Evolutionary conservation across 92 coral and sea anemone genomes (phyloP).

Genomic region (Meandrina meandrites): DNA sequence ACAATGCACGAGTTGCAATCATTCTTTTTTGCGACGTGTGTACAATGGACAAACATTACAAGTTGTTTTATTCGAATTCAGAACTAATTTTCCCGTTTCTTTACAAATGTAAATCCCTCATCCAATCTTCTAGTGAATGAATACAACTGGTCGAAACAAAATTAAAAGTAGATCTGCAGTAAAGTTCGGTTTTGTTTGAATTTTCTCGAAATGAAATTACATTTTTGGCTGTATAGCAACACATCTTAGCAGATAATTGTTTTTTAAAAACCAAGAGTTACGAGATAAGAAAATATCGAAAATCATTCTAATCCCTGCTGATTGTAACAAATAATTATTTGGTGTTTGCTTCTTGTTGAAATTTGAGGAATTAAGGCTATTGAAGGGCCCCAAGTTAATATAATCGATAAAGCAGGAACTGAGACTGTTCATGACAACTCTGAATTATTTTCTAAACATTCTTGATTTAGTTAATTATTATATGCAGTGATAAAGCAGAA

Average conservation of each 20-base stretch:
- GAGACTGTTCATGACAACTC: no score
- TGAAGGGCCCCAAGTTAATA: no score
- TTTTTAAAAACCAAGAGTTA: not conserved
- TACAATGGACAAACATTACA: no score
- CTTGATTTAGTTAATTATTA: no score
- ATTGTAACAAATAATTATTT: not conserved
- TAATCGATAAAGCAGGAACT: no score
- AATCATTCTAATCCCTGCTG: not conserved
- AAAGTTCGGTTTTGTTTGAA: not conserved
- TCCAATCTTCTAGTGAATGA: not conserved
- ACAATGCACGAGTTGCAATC: not conserved
- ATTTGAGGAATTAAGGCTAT: no score
- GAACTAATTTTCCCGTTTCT: not conserved
- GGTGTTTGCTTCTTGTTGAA: no score
- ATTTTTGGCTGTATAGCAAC: not conserved
- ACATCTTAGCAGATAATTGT: not conserved
- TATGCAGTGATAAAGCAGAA: no score
- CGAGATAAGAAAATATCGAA: not conserved
- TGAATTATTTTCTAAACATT: no score
- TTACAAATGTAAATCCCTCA: not conserved
- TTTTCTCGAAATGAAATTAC: not conserved
- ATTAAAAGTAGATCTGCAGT: not conserved
- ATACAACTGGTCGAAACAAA: not conserved
- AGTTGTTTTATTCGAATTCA: not conserved
- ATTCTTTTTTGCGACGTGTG: not conserved